Evolutionary conservation across 2,113 vertebrate genomes (phyloP).

Genomic region (Epinephelus lanceolatus): DNA sequence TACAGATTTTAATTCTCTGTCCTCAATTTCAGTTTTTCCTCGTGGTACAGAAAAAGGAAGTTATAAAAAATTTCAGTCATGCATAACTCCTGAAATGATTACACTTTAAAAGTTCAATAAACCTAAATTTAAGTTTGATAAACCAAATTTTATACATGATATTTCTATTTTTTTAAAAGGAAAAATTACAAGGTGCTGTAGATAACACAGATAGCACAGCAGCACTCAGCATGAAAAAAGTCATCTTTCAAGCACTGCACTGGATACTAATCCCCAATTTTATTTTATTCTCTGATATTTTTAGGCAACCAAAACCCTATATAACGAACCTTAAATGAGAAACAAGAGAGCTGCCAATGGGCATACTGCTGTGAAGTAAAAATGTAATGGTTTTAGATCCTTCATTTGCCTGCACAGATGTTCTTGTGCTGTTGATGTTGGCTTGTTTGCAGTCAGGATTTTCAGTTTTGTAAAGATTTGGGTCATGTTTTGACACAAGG

Average conservation of each 20-base stretch:
- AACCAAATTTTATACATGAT: no score
- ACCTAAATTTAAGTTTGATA: no score
- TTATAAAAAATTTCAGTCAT: no score
- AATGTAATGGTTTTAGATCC: neutral
- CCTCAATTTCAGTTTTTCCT: no score
- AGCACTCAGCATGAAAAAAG: neutral
- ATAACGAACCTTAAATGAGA: neutral
- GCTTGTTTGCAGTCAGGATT: neutral
- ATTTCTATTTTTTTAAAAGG: no score
- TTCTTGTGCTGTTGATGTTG: neutral
- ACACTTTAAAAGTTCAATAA: no score
- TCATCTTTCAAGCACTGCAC: neutral
- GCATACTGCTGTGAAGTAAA: neutral
- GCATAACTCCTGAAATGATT: no score
- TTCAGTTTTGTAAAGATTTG: neutral
- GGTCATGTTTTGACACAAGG: conserved; percentile 15
- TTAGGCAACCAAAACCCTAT: neutral
- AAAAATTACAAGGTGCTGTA: no score
- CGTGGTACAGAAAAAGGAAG: no score
- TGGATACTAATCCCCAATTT: neutral
- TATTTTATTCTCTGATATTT: neutral
- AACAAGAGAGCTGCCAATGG: neutral
- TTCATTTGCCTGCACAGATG: neutral
- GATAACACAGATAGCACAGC: neutral
- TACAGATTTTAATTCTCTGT: no score